These are phyloP conservation scores for Phoxinus phoxinus DNA, from an alignment of 2,113 vertebrate species.

Conservation along the genomic window DNA sequence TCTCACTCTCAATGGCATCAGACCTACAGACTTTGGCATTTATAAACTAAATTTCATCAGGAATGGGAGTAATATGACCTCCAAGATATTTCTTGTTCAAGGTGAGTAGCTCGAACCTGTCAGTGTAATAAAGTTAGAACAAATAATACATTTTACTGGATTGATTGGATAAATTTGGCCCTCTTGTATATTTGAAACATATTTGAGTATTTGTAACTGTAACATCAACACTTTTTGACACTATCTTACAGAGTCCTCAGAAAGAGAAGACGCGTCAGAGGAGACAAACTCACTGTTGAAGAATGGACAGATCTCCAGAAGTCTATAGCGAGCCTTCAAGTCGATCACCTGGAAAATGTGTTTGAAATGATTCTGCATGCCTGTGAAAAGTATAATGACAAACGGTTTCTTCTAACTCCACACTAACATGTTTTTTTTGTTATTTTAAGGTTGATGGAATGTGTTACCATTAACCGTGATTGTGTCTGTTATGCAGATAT, in stretches of 20 bases:
- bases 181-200: not conserved
- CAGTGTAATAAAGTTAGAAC: not conserved
- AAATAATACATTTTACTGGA: no score
- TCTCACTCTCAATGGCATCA: not conserved
- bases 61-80: not conserved
- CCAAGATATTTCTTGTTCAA: not conserved
- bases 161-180: not conserved
- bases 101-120: not conserved
- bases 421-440: not conserved
- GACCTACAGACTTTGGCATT: not conserved
- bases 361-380: not conserved
- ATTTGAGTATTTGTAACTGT: no score
- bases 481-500: not conserved
- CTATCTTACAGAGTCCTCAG: not conserved
- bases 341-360: not conserved
- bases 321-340: not conserved
- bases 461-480: not conserved
- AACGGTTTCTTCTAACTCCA: not conserved
- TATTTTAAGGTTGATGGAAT: not conserved
- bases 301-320: not conserved
- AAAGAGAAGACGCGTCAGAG: not conserved
- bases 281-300: not conserved
- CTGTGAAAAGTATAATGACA: not conserved
- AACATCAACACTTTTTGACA: no score
- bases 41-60: slow-evolving; percentile 4